Conservation (phyloP, 2,888 invertebrate species). For the Beris morrisii region DNA sequence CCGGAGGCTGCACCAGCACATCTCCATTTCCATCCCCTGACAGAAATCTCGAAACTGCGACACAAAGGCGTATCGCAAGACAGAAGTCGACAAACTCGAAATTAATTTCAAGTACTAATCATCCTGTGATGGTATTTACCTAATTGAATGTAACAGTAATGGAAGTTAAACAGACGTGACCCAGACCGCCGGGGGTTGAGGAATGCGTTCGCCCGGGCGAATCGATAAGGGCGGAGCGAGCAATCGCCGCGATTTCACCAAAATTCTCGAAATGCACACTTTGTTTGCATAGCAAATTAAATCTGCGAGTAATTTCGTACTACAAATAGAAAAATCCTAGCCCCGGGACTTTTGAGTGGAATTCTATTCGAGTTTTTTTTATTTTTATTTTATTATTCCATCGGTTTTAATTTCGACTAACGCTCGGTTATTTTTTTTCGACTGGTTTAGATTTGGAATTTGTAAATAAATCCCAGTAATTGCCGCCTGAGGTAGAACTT, state of each 20-base stretch:
- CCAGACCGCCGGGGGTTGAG: background rate
- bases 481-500: no score
- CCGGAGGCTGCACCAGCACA: background rate
- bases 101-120: constrained; percentile 45
- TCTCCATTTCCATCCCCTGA: background rate
- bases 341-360: constrained; percentile 11
- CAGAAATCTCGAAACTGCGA: background rate
- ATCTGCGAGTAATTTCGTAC: constrained; percentile 41
- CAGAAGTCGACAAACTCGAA: constrained; percentile 42
- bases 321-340: constrained; percentile 33
- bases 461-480: no score
- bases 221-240: background rate
- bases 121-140: constrained; percentile 44
- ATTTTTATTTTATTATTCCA: no score
- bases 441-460: no score
- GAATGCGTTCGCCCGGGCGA: background rate
- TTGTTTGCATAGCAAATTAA: constrained; percentile 43
- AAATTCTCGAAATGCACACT: constrained; percentile 30
- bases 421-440: no score
- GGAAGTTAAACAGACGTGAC: constrained; percentile 41
- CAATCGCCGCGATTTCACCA: background rate
- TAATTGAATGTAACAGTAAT: constrained; percentile 44
- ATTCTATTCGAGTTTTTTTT: background rate
- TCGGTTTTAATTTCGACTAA: no score
- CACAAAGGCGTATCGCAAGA: constrained; percentile 20